phyloP scores from a whole-genome alignment of 2,113 vertebrate genomes.

The Illadopsis cleaveri region DNA sequence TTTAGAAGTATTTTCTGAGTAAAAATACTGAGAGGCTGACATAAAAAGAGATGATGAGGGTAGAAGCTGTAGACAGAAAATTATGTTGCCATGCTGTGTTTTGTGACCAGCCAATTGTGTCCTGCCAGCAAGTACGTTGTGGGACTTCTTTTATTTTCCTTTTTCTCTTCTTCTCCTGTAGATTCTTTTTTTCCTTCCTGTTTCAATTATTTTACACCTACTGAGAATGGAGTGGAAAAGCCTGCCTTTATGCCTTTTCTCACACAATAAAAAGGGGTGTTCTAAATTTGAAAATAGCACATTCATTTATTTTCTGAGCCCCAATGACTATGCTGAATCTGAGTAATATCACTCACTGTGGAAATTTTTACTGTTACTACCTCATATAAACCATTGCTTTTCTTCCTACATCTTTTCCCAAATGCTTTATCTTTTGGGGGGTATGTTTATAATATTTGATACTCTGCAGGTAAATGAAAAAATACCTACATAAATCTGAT shows the following conservation, averaged over 20 bases:
- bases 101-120: accelerated
- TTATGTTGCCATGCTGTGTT: background rate
- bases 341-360: background rate
- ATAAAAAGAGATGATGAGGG: background rate
- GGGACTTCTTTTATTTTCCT: background rate
- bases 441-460: background rate
- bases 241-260: background rate
- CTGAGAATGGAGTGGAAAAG: background rate
- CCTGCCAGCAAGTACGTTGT: background rate
- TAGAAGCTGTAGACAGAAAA: background rate
- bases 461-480: background rate
- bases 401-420: background rate
- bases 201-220: background rate
- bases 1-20: background rate
- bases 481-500: background rate
- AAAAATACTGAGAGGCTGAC: background rate
- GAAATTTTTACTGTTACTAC: background rate
- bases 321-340: background rate
- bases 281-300: background rate
- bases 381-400: background rate
- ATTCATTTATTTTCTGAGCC: background rate
- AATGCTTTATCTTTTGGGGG: background rate
- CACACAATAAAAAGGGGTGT: background rate
- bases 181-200: background rate
- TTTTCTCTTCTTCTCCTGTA: background rate